Conservation (phyloP, 2,797 vertebrate genomes). For the Sandelia bainsii region DNA sequence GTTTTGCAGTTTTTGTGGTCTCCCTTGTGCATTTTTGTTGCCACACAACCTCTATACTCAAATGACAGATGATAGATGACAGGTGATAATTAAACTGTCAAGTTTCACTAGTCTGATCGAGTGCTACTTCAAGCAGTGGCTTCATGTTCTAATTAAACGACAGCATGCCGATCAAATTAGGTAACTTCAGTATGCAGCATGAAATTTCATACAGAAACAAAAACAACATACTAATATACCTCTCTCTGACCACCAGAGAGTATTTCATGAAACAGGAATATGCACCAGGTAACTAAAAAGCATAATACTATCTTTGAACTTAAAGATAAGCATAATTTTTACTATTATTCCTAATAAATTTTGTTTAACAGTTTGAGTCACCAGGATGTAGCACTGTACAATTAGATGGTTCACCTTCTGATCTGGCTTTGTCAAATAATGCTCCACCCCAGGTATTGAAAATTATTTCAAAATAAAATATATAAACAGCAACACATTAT, state of each 20-base stretch:
- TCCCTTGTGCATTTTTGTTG: constrained; percentile 15
- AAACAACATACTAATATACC: constrained; percentile 6
- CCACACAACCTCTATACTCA: constrained; percentile 26
- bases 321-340: neutral
- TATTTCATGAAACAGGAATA: constrained; percentile 35
- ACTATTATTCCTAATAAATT: neutral
- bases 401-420: neutral
- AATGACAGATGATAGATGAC: neutral
- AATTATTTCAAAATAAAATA: constrained; percentile 16
- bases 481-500: neutral
- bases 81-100: constrained; percentile 10
- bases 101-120: constrained; percentile 36
- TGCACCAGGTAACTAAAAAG: neutral
- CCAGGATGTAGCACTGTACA: neutral
- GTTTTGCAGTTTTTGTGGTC: constrained; percentile 6
- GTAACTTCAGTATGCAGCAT: constrained; percentile 16
- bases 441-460: neutral
- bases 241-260: constrained; percentile 1
- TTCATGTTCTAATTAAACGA: constrained; percentile 7
- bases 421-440: constrained; percentile 29
- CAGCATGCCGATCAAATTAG: constrained; percentile 8
- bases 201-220: constrained; percentile 15
- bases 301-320: neutral
- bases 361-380: neutral
- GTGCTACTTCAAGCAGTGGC: constrained; percentile 9